Evolutionary conservation across 2,888 invertebrate genomes (phyloP), one percentile per base, ranked within the genome.

Genomic region (Apamea epomidion): DNA sequence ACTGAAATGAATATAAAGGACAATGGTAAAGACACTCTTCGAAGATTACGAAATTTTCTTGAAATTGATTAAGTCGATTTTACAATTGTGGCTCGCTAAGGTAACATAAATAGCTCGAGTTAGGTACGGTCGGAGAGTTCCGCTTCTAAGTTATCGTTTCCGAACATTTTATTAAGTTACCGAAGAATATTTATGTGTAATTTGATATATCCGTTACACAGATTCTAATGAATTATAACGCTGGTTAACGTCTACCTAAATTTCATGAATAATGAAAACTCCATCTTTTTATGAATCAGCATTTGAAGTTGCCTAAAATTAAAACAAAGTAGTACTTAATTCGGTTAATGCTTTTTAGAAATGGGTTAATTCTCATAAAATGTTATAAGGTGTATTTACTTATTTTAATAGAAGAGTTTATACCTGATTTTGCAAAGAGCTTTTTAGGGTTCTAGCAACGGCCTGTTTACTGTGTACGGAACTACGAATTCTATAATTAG

Each of bases 31-130:
- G 60, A 64, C 42, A 72, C 37, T 74, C 29, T 51, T 68, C 37
- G 42, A 54, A 80, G 76, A 60, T 76, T 71, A 64, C 32, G 14
- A 64, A 90, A 90, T 91, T 92, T 64, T 88, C 87, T 81, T 88
- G 84, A 86, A 91, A 92, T 90, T 92, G 87, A 91, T 91, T 89
- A 78, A 91, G 84, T 84, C 87, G 82, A 88, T 91, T 92, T 90
- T 81, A 87, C 90, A 91, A 92, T 91, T 84, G 60, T 60, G 64
- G 45, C 88, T 86, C 80, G 32, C 83, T 85, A 89, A 89, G 29
- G 58, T 69, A 72, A 79, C 51, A 72, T 76, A 72, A 78, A 87
- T 76, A 71, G 51, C 75, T 80, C 5, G 16, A 76, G 80, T 78
- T 77, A 60, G n/a, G 5, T n/a, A 78, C 62, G 82, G n/a, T 58